Percentiles rank a stretch among this genome's conserved stretches.
These are phyloP conservation scores for Nemoura dubitans DNA, from an alignment of 2,888 invertebrate genomes.

Conservation along the genomic window DNA sequence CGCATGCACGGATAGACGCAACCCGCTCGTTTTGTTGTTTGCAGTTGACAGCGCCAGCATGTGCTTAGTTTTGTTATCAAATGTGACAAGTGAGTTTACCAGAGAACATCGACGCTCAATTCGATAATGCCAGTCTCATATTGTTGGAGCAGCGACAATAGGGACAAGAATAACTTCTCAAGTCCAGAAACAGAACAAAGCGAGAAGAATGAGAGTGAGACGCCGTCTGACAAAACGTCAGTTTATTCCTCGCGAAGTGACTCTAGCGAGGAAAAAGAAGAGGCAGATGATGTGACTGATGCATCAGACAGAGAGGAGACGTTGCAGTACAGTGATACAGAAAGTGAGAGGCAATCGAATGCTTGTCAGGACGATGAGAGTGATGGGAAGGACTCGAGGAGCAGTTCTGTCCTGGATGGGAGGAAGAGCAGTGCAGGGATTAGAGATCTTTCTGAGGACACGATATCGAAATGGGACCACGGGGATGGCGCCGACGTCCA, in stretches of 20 bases:
- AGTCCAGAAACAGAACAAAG: slow-evolving; percentile 2
- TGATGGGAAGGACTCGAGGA: not conserved
- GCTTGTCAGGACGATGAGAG: not conserved
- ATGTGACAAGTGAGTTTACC: not conserved
- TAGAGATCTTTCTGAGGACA: not conserved
- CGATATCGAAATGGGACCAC: not conserved
- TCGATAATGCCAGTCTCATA: not conserved
- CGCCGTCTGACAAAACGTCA: not conserved
- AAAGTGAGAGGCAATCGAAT: not conserved
- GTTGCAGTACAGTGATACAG: not conserved
- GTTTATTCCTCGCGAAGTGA: not conserved
- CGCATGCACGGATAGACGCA: not conserved
- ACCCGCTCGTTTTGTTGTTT: not conserved
- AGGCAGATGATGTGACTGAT: not conserved
- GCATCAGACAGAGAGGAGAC: not conserved
- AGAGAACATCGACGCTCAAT: not conserved
- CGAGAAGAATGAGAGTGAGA: not conserved
- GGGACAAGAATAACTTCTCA: not conserved
- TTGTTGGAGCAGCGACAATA: not conserved
- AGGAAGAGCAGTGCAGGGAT: not conserved
- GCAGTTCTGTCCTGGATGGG: not conserved
- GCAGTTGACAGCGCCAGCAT: not conserved
- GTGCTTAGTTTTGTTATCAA: not conserved
- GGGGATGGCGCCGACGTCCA: not conserved
- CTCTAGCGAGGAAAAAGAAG: not conserved